Evolutionary conservation across 2,113 vertebrate species (phyloP).

Genomic region (Hippocampus abdominalis): DNA sequence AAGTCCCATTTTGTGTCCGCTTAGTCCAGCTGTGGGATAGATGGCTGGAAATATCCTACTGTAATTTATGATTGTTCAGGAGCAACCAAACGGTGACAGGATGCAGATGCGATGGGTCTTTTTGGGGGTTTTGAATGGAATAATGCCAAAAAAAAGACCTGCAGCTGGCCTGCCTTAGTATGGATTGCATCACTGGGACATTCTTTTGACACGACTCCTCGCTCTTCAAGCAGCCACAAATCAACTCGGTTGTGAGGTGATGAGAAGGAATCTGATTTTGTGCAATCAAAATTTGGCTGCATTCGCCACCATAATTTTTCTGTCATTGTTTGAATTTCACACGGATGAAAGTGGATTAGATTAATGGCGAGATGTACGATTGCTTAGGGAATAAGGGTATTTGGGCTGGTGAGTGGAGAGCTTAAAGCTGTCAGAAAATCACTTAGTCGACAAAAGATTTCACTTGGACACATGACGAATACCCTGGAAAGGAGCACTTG

Average conservation of each 20-base stretch:
- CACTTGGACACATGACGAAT: constrained; percentile 73
- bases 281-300: constrained; percentile 52
- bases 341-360: constrained; percentile 58
- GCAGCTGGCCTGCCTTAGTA: constrained; percentile 39
- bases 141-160: constrained; percentile 25
- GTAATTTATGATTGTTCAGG: constrained; percentile 31
- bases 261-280: constrained; percentile 36
- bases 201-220: constrained; percentile 38
- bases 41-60: constrained; percentile 12
- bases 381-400: constrained; percentile 49
- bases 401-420: constrained; percentile 40
- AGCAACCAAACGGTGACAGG: constrained; percentile 21
- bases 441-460: constrained; percentile 77
- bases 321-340: constrained; percentile 55
- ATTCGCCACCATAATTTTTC: constrained; percentile 49
- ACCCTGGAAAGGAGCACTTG: constrained; percentile 77
- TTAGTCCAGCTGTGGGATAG: constrained; percentile 22
- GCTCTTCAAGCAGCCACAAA: constrained; percentile 48
- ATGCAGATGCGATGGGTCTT: constrained; percentile 21
- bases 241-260: constrained; percentile 47
- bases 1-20: constrained; percentile 22
- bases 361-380: constrained; percentile 58
- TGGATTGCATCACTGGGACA: constrained; percentile 39
- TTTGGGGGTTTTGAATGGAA: constrained; percentile 28
- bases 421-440: constrained; percentile 75